Base-by-base conservation (phyloP, 2,888 invertebrate species). In the Synanthedon tipuliformis region DNA sequence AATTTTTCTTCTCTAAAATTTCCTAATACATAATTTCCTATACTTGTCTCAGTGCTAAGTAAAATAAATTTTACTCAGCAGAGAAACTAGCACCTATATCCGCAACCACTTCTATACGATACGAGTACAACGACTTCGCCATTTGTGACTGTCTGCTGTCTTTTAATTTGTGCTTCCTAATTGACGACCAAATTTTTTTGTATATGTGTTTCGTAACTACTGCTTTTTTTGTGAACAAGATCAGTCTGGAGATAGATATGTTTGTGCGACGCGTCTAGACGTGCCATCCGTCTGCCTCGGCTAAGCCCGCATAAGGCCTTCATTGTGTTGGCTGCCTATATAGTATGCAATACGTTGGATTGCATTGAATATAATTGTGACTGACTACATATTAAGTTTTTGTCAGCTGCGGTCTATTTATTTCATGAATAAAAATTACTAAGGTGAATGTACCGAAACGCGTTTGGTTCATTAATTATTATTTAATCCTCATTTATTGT, bases 221-320 rank as follows among this genome's bases (percentile, higher is more conserved):
- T 67, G 67, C 63, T 69, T 75, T 75, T n/a, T 78, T 75, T 72
- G 60, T 60, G 62, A 67, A 68, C 61, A 61, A 73, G 76, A 79
- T 80, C 69, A 64, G 73, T 75, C 78, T 76, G 67, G 61, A 75
- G 77, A 79, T 79, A 79, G 66, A 70, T 66, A 57, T 62, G 68
- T 73, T 69, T 73, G 80, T 78, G 78, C 75, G 76, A 67, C 62
- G 58, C 62, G 78, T 78, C 78, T 76, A 75, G 78, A 79, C 80
- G 66, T 71, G 68, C 71, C 72, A 73, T 76, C 74, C 77, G 75
- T 68, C 61, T 16, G 59, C 62, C 67, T 71, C 65, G 69, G 66
- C 63, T 61, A 61, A 66, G 67, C 55, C 18, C 49, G 23, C 49
- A 49, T 49, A 49, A 16, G 34, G 49, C 49, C 12, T 15, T 13